phyloP scores from a whole-genome alignment of 2,113 vertebrate genomes.

The Prunella himalayana region DNA sequence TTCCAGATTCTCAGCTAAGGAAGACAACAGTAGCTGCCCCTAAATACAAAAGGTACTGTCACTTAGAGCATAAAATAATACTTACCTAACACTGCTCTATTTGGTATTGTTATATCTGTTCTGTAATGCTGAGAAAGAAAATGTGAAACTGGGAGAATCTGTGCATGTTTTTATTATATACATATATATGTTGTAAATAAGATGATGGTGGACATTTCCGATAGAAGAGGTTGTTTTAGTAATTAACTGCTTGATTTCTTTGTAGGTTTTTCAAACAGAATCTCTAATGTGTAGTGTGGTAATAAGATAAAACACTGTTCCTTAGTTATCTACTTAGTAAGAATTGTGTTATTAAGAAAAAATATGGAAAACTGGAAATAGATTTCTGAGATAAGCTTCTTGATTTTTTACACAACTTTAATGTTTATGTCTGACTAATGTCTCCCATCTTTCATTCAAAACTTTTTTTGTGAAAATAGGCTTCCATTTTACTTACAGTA shows the following conservation, averaged over 20 bases:
- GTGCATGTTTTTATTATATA: not conserved
- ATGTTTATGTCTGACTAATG: not conserved
- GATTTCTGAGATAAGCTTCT: not conserved
- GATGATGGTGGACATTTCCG: not conserved
- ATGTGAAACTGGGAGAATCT: not conserved
- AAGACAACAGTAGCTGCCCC: conserved; percentile 57
- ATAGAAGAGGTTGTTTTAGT: not conserved
- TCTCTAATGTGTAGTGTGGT: not conserved
- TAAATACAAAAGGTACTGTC: conserved; percentile 60
- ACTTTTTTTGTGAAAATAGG: not conserved
- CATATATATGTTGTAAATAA: not conserved
- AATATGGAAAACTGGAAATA: not conserved
- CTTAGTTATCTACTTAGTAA: not conserved
- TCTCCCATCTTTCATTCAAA: not conserved
- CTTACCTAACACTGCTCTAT: not conserved
- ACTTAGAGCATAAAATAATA: not conserved
- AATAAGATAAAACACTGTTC: not conserved
- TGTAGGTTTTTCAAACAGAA: not conserved
- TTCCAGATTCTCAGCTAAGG: not conserved
- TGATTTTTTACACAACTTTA: not conserved
- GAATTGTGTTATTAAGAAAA: not conserved
- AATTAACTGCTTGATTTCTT: not conserved
- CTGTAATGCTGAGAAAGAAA: not conserved
- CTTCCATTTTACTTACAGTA: too few relatives aligned
- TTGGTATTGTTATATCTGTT: not conserved